Conservation (phyloP, 2,113 vertebrate species). For the Abramis brama region DNA sequence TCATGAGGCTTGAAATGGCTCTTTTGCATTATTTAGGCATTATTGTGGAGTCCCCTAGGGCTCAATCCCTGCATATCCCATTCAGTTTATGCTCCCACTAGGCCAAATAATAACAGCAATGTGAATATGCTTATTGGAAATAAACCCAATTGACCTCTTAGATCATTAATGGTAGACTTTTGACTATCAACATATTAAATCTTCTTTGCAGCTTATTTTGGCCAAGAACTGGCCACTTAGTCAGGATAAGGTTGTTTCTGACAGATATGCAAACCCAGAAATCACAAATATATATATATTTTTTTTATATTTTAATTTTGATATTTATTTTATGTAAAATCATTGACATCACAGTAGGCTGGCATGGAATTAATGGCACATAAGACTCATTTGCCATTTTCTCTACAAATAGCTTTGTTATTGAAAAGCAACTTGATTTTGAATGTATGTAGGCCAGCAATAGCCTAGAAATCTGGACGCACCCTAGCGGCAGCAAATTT, state of each 20-base stretch:
- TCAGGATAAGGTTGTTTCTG: not conserved
- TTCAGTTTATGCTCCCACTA: not conserved
- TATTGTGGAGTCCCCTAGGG: not conserved
- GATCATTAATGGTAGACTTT: slow-evolving; percentile 5
- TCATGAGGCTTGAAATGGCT: slow-evolving; percentile 20
- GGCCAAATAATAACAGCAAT: not conserved
- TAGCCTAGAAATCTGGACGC: no score
- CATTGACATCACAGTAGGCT: not conserved
- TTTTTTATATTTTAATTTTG: not conserved
- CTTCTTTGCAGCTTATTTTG: not conserved
- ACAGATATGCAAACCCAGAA: not conserved
- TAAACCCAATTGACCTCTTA: slow-evolving; percentile 10
- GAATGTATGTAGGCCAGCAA: not conserved
- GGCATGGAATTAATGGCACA: not conserved
- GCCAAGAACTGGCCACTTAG: not conserved
- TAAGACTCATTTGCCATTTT: not conserved
- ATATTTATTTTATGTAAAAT: not conserved
- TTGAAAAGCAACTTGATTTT: not conserved
- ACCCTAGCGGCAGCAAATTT: no score
- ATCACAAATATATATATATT: not conserved
- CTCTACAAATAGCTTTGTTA: not conserved
- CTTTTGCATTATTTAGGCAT: slow-evolving; percentile 15
- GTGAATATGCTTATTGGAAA: not conserved
- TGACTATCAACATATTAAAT: slow-evolving; percentile 1
- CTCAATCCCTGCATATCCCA: not conserved